phyloP scores from a whole-genome alignment of 2,113 vertebrate genomes.

The Nestor notabilis region DNA sequence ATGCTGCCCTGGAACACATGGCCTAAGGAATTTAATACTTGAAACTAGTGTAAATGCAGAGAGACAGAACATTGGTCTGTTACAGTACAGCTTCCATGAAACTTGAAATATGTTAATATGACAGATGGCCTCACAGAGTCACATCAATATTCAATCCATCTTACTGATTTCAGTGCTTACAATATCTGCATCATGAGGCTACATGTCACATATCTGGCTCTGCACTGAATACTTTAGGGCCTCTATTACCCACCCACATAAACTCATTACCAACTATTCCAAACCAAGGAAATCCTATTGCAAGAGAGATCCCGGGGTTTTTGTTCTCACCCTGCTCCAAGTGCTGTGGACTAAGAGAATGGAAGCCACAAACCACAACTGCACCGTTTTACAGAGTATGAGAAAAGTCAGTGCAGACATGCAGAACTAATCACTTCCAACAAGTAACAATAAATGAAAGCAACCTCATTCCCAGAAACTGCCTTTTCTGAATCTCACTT shows the following conservation, averaged over 20 bases:
- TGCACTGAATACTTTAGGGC: not conserved
- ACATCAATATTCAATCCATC: not conserved
- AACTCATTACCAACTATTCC: not conserved
- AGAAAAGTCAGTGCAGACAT: not conserved
- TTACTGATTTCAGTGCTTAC: not conserved
- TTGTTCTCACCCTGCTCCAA: not conserved
- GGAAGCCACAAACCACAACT: not conserved
- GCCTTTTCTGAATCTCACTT: not conserved
- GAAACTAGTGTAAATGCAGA: not conserved
- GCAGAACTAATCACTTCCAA: not conserved
- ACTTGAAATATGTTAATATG: not conserved
- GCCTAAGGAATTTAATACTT: not conserved
- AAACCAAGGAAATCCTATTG: not conserved
- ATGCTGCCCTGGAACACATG: too few relatives aligned
- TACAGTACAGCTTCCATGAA: not conserved
- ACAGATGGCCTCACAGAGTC: not conserved
- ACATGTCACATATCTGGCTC: rapidly evolving
- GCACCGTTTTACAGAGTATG: not conserved
- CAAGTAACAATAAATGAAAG: not conserved
- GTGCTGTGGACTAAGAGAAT: not conserved
- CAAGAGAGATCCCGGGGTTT: not conserved
- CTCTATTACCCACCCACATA: too few relatives aligned
- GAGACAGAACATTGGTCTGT: not conserved
- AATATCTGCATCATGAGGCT: not conserved
- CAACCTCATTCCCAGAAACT: not conserved